Evolutionary conservation across 1,140 invertebrate species (phyloP), one percentile per base, ranked within the genome.

Genomic region (Reticulitermes speratus): DNA sequence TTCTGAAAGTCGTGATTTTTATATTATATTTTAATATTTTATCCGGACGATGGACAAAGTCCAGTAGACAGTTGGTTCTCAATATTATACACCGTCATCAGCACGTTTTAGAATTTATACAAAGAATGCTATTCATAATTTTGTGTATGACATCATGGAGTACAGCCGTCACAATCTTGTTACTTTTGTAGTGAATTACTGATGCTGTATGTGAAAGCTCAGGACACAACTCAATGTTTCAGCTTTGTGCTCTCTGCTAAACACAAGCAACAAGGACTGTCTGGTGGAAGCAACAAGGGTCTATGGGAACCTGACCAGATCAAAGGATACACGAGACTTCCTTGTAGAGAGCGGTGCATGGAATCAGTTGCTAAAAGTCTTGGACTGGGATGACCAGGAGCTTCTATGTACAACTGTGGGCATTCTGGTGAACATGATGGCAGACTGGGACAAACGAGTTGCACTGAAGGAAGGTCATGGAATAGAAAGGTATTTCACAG

Each of bases 371-470:
- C 90, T 93, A 7, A 90, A 91, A 44, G 90, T 93, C 88, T 88
- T 94, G 85, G 91, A 93, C 87, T 91, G 92, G 30, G 93, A 92
- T 52, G 92, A 93, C 87, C 89, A 91, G 86, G 93, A 94, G 84
- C 88, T 95, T 7, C 90, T 95, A 8, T 93, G 92, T 88, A 93
- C 93, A 16, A 93, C 94, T 19, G 92, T 93, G 88, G 95, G 95
- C 30, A 94, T 95, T n/a, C 92, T 95, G 32, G 94, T 95, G 81
- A 95, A 95, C 90, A 91, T 95, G 85, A 94, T 95, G 93, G 92
- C 93, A 32, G 94, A 95, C 88, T 92, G 92, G 87, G 93, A 93
- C 86, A 93, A 92, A 44, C 89, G 93, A 89, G 87, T 88, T 38
- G 88, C 92, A 44, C 92, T 95, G 69, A 92, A 92, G 87, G 90